Base-by-base conservation (phyloP, 1,140 invertebrate species). In the Lasaia peninsularis region DNA sequence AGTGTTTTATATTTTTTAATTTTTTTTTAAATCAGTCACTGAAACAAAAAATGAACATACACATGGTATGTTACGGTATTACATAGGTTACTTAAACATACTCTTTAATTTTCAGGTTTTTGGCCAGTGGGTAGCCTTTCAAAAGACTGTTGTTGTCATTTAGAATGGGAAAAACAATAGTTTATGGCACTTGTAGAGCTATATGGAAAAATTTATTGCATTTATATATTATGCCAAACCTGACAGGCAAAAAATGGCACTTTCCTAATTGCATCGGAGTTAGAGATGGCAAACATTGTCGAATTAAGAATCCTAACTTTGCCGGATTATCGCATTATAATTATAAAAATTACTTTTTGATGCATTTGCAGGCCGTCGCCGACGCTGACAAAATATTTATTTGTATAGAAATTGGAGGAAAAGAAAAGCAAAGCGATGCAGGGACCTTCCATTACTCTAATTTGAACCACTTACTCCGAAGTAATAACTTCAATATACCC, bases 1-100 rank as follows among this genome's bases (percentile, higher is more conserved):
- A 69, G 18, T 58, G 56, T 56, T 57, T 52, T 60, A 60, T n/a
- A 60, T 67, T 63, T 49, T 60, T 62, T 64, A 59, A 67, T 60
- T 58, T 62, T 52, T 64, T 66, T 52, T 58, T 31, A 67, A 55
- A 44, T 52, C 44, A 5, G 32, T 28, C 14, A 51, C 55, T 64
- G 58, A 52, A 60, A 60, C 24, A 62, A 62, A 55, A 3, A 52
- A 60, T 8, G 34, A 57, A 54, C 50, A 52, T n/a, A 44, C 24
- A n/a, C n/a, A n/a, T n/a, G n/a, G n/a, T n/a, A n/a, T 58, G 11
- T 52, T 18, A 40, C 8, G n/a, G 31, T 58, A 52, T 52, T 32
- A 52, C 33, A 40, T 52, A 52, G 2, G 40, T 52, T 52, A 52
- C 34, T 44, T 52, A 52, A 58, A 37, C 14, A 52, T 40, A 52